phyloP scores from a whole-genome alignment of 2,797 vertebrate species.

The Coluber constrictor region DNA sequence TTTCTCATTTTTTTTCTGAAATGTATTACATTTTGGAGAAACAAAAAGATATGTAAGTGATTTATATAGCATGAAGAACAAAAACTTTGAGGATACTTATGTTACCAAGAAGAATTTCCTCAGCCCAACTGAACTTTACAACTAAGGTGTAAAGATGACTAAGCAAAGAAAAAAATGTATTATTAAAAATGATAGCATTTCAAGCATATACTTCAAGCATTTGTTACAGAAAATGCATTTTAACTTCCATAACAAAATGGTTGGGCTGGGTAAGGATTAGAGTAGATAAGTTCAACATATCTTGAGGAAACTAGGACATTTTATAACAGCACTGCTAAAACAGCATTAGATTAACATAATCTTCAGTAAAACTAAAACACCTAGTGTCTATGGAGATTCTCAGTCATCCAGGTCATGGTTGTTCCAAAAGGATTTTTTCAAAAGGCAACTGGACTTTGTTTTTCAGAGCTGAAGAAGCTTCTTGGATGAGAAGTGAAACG shows the following conservation, averaged over 20 bases:
- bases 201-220: background rate
- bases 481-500: background rate
- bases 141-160: background rate
- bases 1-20: no score
- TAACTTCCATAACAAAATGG: background rate
- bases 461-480: background rate
- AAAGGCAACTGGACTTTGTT: background rate
- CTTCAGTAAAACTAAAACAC: background rate
- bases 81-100: background rate
- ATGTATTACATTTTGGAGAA: background rate
- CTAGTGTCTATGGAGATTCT: background rate
- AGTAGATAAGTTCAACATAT: background rate
- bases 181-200: background rate
- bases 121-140: background rate
- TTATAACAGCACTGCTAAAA: background rate
- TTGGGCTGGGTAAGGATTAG: background rate
- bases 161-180: background rate
- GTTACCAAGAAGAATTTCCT: background rate
- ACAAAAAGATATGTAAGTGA: background rate
- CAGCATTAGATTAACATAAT: background rate
- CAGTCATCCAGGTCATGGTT: background rate
- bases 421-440: background rate
- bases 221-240: background rate
- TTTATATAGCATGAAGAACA: background rate
- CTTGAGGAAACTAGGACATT: background rate